Evolutionary conservation across 2,888 invertebrate genomes (phyloP).

Genomic region (Octonoba sinensis): DNA sequence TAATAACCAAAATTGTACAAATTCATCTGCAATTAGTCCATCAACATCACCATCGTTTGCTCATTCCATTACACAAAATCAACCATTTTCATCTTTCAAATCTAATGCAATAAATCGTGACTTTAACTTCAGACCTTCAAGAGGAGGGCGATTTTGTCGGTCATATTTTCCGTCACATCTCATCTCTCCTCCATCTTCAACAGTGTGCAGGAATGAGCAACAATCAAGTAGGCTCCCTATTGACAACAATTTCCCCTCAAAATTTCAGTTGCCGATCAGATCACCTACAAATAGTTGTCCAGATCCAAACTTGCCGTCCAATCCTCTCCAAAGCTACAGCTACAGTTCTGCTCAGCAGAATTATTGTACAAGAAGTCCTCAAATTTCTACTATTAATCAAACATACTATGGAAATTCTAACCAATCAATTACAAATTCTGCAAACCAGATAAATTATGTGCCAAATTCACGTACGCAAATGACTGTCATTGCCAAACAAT

Average conservation of each 20-base stretch:
- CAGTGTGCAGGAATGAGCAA: neutral
- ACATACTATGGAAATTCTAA: neutral
- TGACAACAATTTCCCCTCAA: no score
- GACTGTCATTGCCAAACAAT: no score
- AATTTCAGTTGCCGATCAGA: no score
- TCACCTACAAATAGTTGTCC: no score
- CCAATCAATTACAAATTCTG: neutral
- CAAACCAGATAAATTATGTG: neutral
- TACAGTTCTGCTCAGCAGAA: neutral
- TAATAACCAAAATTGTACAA: neutral
- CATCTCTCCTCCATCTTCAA: constrained; percentile 14
- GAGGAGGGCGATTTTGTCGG: constrained; percentile 55
- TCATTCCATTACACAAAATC: neutral
- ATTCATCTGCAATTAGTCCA: neutral
- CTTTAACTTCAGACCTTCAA: constrained; percentile 47
- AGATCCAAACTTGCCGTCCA: no score
- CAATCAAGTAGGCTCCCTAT: no score
- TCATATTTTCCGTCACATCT: constrained; percentile 59
- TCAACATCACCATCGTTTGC: neutral
- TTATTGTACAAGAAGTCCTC: constrained; percentile 4
- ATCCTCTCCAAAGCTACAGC: no score
- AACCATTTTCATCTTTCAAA: constrained; percentile 6
- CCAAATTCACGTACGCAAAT: neutral
- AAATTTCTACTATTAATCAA: neutral
- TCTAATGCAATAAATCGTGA: constrained; percentile 11